A percentile compares a stretch with the other conserved stretches of the same genome.
Conservation (phyloP, 2,888 invertebrate genomes). For the Stegophylla sp. region DNA sequence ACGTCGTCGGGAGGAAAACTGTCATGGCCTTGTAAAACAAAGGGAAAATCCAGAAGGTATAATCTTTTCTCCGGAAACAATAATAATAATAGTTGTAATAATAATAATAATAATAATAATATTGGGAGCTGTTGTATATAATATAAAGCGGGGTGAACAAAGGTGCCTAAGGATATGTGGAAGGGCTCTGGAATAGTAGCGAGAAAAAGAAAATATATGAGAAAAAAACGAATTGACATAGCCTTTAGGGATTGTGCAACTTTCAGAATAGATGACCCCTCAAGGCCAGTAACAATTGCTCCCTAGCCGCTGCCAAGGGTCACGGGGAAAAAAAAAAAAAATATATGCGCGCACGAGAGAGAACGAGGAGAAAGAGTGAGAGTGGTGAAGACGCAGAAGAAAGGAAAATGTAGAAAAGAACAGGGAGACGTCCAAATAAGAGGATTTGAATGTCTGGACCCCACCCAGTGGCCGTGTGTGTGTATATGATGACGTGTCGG, state of each 20-base stretch:
- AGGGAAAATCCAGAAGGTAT: constrained; percentile 52
- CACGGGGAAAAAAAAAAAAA: constrained; percentile 32
- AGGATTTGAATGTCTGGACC: constrained; percentile 59
- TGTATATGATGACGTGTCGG: constrained; percentile 59
- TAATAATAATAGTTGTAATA: constrained; percentile 43
- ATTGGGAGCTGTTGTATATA: not conserved
- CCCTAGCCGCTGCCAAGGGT: constrained; percentile 58
- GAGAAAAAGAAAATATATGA: constrained; percentile 39
- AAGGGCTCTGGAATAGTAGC: not conserved
- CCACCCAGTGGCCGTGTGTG: constrained; percentile 37
- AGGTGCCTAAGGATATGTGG: constrained; percentile 44
- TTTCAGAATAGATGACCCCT: constrained; percentile 59
- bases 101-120: constrained; percentile 41
- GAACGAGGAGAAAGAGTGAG: not conserved
- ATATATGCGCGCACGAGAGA: not conserved
- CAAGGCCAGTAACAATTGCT: constrained; percentile 59
- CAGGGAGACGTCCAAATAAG: constrained; percentile 57
- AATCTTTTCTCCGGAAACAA: constrained; percentile 49
- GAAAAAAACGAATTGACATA: constrained; percentile 59
- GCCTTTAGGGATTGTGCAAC: constrained; percentile 59
- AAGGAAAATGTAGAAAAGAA: constrained; percentile 58
- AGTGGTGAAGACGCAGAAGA: constrained; percentile 30
- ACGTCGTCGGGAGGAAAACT: constrained; percentile 52
- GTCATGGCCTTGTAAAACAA: constrained; percentile 53
- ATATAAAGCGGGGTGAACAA: constrained; percentile 49